These are phyloP conservation scores for Poeciliopsis gracilis DNA, from an alignment of 2,797 vertebrate genomes.

Conservation along the genomic window DNA sequence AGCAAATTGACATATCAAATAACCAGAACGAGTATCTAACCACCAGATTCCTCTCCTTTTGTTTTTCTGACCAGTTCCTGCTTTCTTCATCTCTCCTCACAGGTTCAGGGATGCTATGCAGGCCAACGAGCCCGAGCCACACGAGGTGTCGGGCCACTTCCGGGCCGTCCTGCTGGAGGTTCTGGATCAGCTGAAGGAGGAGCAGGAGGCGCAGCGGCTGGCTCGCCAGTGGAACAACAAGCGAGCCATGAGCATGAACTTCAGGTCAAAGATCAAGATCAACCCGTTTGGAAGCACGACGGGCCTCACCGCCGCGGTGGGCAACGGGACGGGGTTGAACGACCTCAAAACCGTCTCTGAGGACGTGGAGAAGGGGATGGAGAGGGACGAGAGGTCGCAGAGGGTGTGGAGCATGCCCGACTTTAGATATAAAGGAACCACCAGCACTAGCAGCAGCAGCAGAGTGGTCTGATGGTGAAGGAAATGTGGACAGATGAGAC, in stretches of 20 bases:
- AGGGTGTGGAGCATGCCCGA: slow-evolving; percentile 95
- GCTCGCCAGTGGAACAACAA: slow-evolving; percentile 91
- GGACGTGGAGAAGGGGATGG: slow-evolving; percentile 87
- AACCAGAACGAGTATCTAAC: background rate
- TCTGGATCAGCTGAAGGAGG: slow-evolving; percentile 87
- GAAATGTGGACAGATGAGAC: slow-evolving; percentile 19
- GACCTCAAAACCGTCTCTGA: slow-evolving; percentile 91
- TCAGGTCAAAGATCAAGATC: slow-evolving; percentile 90
- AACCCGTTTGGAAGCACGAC: slow-evolving; percentile 90
- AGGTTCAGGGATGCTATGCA: slow-evolving; percentile 91
- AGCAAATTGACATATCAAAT: background rate
- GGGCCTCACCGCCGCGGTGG: slow-evolving; percentile 84
- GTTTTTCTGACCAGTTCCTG: background rate
- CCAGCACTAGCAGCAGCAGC: slow-evolving; percentile 61
- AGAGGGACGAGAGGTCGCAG: slow-evolving; percentile 70
- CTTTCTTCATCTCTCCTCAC: slow-evolving; percentile 9
- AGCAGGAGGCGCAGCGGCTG: slow-evolving; percentile 88
- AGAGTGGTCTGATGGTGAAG: slow-evolving; percentile 58
- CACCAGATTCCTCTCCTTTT: background rate
- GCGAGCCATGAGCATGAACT: slow-evolving; percentile 84
- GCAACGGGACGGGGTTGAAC: slow-evolving; percentile 70
- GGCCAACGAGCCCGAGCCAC: slow-evolving; percentile 89
- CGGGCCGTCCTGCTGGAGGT: slow-evolving; percentile 88
- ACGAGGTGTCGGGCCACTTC: slow-evolving; percentile 89
- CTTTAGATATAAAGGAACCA: slow-evolving; percentile 81